Evolutionary conservation across 2,888 invertebrate genomes (phyloP).

Genomic region (Tetropium fuscum): DNA sequence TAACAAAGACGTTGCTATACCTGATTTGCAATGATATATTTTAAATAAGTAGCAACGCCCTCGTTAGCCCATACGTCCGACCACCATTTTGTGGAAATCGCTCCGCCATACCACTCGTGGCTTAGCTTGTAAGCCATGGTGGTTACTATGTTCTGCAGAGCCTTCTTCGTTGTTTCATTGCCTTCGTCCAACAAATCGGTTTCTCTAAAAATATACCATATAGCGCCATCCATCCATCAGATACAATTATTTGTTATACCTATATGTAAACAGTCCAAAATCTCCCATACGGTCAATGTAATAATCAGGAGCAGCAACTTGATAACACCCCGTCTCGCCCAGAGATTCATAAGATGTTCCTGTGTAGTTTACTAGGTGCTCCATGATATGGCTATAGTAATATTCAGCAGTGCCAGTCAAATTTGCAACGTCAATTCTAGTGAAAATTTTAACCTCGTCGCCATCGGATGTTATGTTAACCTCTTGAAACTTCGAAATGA

Average conservation of each 20-base stretch:
- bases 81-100: conserved; percentile 10
- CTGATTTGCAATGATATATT: conserved; percentile 7
- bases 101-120: conserved; percentile 12
- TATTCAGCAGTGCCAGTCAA: not conserved
- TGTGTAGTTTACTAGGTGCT: not conserved
- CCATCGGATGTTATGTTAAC: not conserved
- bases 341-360: conserved; percentile 1
- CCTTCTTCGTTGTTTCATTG: not conserved
- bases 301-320: conserved; percentile 7
- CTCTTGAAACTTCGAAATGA: conserved; percentile 2
- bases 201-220: conserved; percentile 3
- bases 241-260: no score
- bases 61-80: conserved; percentile 17
- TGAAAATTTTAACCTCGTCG: conserved; percentile 1
- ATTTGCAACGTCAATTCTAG: not conserved
- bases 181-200: conserved; percentile 4
- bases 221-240: not conserved
- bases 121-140: not conserved
- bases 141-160: not conserved
- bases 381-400: not conserved
- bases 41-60: conserved; percentile 5
- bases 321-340: not conserved
- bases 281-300: not conserved
- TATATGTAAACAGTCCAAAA: conserved; percentile 11
- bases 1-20: not conserved